These are phyloP conservation scores for Tiphia femorata DNA, from an alignment of 2,888 invertebrate genomes.

Conservation along the genomic window DNA sequence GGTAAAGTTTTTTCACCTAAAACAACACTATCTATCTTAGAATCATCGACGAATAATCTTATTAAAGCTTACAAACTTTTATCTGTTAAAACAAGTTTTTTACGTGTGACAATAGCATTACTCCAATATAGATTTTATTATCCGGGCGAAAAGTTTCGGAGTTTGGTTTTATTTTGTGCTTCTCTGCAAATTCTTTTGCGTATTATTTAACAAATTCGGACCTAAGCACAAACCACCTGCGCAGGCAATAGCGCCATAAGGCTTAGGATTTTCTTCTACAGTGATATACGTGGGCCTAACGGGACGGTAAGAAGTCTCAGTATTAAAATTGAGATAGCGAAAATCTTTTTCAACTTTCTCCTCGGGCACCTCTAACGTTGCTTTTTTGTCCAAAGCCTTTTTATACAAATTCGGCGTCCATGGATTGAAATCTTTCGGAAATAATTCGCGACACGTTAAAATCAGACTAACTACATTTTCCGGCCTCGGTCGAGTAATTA, in stretches of 20 bases:
- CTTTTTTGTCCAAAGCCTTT: not conserved
- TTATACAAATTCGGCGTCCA: not conserved
- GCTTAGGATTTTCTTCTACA: not conserved
- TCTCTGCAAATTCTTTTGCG: not conserved
- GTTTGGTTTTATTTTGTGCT: no score
- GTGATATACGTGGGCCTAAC: not conserved
- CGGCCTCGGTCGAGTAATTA: constrained; percentile 24
- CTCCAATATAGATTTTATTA: no score
- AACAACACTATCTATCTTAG: no score
- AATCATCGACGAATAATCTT: no score
- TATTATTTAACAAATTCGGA: not conserved
- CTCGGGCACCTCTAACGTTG: not conserved
- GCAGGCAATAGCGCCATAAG: not conserved
- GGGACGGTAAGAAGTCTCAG: not conserved
- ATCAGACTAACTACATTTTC: constrained; percentile 14
- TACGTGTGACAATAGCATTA: no score
- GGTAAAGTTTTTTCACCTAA: no score
- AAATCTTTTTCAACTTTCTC: not conserved
- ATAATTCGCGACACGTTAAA: not conserved
- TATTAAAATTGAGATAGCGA: not conserved
- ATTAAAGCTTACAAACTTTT: no score
- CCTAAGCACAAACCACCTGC: constrained; percentile 2
- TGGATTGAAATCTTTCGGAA: not conserved
- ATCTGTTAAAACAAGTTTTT: no score
- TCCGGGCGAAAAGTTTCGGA: no score